A percentile compares a stretch with the other conserved stretches of the same genome.
Conservation (phyloP, 2,797 vertebrate genomes). For the Acanthiza pusilla region DNA sequence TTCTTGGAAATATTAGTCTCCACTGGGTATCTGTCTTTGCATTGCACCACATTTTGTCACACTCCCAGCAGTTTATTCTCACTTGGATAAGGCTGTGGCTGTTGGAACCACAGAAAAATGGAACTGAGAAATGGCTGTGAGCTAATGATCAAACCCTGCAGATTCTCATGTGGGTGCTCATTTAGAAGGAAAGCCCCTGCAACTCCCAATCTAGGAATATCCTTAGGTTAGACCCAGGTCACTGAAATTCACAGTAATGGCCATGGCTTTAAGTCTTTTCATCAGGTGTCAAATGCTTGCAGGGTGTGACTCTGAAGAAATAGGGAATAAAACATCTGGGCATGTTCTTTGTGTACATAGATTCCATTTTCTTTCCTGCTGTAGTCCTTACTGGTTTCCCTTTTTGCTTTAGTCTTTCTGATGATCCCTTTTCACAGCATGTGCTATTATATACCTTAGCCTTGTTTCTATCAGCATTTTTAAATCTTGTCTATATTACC, state of each 20-base stretch:
- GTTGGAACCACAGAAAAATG: not conserved
- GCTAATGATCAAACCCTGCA: not conserved
- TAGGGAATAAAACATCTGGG: not conserved
- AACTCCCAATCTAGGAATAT: not conserved
- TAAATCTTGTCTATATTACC: not conserved
- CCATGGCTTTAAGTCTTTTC: not conserved
- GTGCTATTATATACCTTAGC: not conserved
- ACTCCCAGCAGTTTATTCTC: not conserved
- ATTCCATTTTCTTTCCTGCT: not conserved
- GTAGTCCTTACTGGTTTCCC: not conserved
- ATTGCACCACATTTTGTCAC: not conserved
- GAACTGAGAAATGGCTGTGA: not conserved
- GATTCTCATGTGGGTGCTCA: not conserved
- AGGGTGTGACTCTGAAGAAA: not conserved
- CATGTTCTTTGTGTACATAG: not conserved
- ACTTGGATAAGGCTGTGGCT: not conserved
- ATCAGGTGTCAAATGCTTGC: not conserved
- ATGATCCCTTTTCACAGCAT: not conserved
- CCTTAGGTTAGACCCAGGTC: not conserved
- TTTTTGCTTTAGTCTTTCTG: not conserved
- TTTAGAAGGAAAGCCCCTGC: not conserved
- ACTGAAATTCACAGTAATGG: not conserved
- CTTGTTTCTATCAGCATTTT: not conserved
- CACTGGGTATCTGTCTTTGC: not conserved
- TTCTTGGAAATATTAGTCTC: not conserved